Percentiles rank a stretch among this genome's conserved stretches.
Evolutionary conservation across 2,888 invertebrate genomes (phyloP).

Genomic region (Hesperia comma): DNA sequence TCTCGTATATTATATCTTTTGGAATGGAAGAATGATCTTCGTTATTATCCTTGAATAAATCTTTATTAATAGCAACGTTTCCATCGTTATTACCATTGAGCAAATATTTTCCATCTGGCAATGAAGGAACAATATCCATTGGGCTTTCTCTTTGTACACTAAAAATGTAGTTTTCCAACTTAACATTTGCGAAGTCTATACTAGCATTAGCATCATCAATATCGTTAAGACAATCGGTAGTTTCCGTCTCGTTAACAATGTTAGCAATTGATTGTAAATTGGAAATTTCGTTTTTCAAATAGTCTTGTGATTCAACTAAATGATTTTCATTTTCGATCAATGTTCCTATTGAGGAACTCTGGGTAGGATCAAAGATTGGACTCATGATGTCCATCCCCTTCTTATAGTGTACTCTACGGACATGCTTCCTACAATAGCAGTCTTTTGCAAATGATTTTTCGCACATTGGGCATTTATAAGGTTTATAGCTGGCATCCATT

Average conservation of each 20-base stretch:
- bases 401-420: conserved; percentile 8
- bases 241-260: conserved; percentile 9
- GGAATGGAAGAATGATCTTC: not conserved
- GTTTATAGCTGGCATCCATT: not conserved
- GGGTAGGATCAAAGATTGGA: not conserved
- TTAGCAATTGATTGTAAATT: conserved; percentile 10
- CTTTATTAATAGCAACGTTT: conserved; percentile 3
- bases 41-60: conserved; percentile 7
- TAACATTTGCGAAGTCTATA: conserved; percentile 31
- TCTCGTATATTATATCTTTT: conserved; percentile 10
- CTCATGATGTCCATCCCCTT: conserved; percentile 1
- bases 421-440: not conserved
- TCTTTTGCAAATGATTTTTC: conserved; percentile 15
- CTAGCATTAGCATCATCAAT: conserved; percentile 32
- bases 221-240: conserved; percentile 23
- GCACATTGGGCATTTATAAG: conserved; percentile 5
- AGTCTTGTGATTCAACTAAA: not conserved
- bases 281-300: conserved; percentile 7
- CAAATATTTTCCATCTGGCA: conserved; percentile 28
- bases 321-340: not conserved
- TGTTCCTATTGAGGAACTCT: not conserved
- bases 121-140: conserved; percentile 14
- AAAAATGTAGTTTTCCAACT: conserved; percentile 31
- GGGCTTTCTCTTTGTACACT: conserved; percentile 12
- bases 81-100: conserved; percentile 13